Evolutionary conservation across 1,140 invertebrate species (phyloP).

Genomic region (Drosophila sturtevanti): DNA sequence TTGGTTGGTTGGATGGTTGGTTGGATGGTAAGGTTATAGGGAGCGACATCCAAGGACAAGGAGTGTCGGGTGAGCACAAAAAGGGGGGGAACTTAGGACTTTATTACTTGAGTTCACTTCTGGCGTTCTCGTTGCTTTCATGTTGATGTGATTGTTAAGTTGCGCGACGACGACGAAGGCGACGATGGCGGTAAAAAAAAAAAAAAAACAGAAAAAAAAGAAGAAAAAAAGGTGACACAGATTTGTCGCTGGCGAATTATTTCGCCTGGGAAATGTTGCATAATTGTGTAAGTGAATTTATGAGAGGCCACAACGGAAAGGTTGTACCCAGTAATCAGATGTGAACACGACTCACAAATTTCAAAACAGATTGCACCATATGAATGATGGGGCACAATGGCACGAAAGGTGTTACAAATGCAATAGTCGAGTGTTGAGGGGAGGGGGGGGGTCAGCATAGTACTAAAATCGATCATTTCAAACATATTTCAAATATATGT

Average conservation of each 20-base stretch:
- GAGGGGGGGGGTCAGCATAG: too few relatives aligned
- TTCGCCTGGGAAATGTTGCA: conserved; percentile 13
- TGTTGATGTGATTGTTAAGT: conserved; percentile 66
- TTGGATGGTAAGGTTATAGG: too few relatives aligned
- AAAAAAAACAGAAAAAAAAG: neutral
- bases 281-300: conserved; percentile 14
- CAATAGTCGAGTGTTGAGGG: too few relatives aligned
- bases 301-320: conserved; percentile 10
- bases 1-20: too few relatives aligned
- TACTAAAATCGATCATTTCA: too few relatives aligned
- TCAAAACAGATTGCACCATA: neutral
- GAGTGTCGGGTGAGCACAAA: too few relatives aligned
- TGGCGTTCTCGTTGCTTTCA: conserved; percentile 19
- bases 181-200: neutral
- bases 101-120: conserved; percentile 44
- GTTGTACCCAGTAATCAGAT: conserved; percentile 9
- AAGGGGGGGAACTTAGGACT: conserved; percentile 29
- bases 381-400: too few relatives aligned
- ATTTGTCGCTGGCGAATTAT: conserved; percentile 58
- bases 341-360: conserved; percentile 9
- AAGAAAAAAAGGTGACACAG: conserved; percentile 44
- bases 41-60: neutral
- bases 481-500: too few relatives aligned
- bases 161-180: conserved; percentile 20
- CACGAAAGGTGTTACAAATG: too few relatives aligned